These are phyloP conservation scores for Rhabdophis nuchalis DNA, from an alignment of 2,797 vertebrate species.

Conservation along the genomic window DNA sequence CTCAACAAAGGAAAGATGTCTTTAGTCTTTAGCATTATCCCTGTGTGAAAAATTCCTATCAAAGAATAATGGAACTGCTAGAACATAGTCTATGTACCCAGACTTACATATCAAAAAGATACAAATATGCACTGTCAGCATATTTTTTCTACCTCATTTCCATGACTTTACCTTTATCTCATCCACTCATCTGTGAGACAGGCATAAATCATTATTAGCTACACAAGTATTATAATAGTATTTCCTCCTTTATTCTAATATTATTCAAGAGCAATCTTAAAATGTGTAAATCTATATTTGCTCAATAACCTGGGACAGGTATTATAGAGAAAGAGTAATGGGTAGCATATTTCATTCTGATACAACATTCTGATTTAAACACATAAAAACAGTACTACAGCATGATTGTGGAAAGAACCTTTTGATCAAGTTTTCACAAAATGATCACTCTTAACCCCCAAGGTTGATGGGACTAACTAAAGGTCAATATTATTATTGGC, in stretches of 20 bases:
- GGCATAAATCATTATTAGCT: background rate
- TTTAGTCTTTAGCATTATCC: background rate
- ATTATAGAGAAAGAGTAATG: background rate
- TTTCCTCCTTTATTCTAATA: background rate
- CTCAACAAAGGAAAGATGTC: background rate
- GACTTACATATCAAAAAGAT: background rate
- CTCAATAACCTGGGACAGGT: background rate
- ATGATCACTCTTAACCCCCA: background rate
- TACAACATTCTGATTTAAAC: background rate
- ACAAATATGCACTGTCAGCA: background rate
- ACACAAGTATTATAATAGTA: background rate
- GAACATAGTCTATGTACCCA: background rate
- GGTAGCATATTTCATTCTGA: background rate
- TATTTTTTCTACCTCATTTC: background rate
- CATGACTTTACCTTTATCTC: background rate
- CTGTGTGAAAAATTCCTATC: background rate
- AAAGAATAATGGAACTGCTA: background rate
- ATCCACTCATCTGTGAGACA: background rate
- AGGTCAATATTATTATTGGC: background rate
- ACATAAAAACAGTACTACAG: background rate
- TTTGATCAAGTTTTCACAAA: background rate
- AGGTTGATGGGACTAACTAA: background rate
- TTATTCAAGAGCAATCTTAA: background rate
- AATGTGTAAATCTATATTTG: background rate
- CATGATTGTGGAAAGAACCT: background rate